Conservation (phyloP, 2,113 vertebrate species). For the Rhipidura dahli region DNA sequence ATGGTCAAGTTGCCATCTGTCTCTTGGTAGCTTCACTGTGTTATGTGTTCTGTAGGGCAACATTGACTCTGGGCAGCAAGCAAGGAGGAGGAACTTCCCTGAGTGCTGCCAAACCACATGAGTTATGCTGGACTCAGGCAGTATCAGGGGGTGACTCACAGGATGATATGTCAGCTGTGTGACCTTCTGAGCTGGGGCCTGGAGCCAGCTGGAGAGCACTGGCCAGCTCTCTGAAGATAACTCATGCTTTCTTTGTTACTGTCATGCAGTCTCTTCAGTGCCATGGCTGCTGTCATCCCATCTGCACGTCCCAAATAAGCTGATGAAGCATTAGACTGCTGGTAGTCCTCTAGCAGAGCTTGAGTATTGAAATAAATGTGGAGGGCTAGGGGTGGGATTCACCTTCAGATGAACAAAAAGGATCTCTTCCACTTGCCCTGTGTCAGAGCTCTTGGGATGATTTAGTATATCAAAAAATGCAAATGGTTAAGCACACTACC, state of each 20-base stretch:
- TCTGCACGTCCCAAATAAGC: not conserved
- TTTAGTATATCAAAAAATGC: not conserved
- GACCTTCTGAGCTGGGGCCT: conserved; percentile 10
- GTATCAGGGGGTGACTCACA: not conserved
- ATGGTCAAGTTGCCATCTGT: not conserved
- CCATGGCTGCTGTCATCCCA: accelerated
- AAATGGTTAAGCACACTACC: not conserved
- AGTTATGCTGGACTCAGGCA: not conserved
- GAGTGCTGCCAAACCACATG: not conserved
- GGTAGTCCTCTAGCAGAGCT: not conserved
- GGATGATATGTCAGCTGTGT: not conserved
- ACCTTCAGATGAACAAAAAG: not conserved
- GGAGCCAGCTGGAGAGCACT: not conserved
- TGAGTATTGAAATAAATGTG: not conserved
- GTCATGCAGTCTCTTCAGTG: not conserved
- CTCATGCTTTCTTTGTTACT: not conserved
- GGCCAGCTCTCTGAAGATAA: not conserved
- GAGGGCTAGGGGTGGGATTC: not conserved
- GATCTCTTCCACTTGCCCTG: not conserved
- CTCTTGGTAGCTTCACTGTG: not conserved
- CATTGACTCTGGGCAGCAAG: not conserved
- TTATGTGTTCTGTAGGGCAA: not conserved
- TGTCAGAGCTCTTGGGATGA: not conserved
- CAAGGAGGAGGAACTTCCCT: not conserved
- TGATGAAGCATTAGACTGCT: not conserved